Conservation (phyloP, 2,888 invertebrate genomes). For the Lomographa bimaculata region DNA sequence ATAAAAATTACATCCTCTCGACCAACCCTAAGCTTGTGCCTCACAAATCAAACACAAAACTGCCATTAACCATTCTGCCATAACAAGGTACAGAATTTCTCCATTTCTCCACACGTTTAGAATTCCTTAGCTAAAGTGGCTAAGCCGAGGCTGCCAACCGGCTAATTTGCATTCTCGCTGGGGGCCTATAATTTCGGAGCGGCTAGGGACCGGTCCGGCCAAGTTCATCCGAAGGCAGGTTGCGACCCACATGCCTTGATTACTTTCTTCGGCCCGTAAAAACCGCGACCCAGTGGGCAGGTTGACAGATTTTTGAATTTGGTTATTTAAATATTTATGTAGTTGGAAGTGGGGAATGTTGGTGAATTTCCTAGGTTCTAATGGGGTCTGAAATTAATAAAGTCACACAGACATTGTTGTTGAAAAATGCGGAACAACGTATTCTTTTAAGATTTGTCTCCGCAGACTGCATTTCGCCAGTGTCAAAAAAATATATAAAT, state of each 20-base stretch:
- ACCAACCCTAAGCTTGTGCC: no score
- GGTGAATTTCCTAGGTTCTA: no score
- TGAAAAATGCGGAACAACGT: background rate
- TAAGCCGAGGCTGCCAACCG: slow-evolving; percentile 16
- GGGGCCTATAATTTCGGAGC: slow-evolving; percentile 50
- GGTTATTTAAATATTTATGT: slow-evolving; percentile 18
- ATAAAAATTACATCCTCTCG: no score
- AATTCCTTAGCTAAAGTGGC: slow-evolving; percentile 24
- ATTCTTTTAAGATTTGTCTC: no score
- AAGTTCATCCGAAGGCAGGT: slow-evolving; percentile 62
- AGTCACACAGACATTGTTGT: no score
- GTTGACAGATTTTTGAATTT: slow-evolving; percentile 42
- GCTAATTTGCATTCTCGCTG: slow-evolving; percentile 34
- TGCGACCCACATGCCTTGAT: slow-evolving; percentile 62
- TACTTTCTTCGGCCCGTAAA: slow-evolving; percentile 68
- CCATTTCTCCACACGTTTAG: slow-evolving; percentile 7
- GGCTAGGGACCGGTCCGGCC: slow-evolving; percentile 59
- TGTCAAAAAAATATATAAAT: no score
- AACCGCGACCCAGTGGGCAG: slow-evolving; percentile 42
- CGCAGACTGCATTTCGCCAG: no score
- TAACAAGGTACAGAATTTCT: no score
- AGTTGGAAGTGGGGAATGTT: slow-evolving; percentile 8
- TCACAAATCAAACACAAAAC: no score
- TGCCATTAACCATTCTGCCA: no score
- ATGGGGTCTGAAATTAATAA: no score